A percentile compares a stretch with the other conserved stretches of the same genome.
Evolutionary conservation across 2,888 invertebrate species (phyloP).

Genomic region (Ctena decussata): DNA sequence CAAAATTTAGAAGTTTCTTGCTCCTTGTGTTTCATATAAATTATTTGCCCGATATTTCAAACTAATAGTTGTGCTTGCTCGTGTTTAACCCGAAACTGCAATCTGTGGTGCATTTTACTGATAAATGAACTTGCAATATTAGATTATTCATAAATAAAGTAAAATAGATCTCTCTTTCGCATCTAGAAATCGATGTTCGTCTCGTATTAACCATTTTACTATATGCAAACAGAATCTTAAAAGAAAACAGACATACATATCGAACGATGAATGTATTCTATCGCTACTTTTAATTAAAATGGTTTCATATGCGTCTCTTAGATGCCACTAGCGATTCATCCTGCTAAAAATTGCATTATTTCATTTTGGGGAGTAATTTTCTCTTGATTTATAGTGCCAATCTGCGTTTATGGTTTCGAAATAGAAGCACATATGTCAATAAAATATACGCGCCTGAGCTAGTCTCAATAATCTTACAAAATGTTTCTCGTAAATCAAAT

Average conservation of each 20-base stretch:
- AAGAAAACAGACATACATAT: not conserved
- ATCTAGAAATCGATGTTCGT: no score
- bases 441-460: not conserved
- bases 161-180: no score
- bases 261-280: not conserved
- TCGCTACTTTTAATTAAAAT: not conserved
- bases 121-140: no score
- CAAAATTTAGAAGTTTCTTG: no score
- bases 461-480: not conserved
- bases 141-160: no score
- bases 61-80: no score
- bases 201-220: no score
- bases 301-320: not conserved
- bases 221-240: not conserved
- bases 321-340: not conserved
- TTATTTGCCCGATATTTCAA: no score
- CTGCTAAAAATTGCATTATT: not conserved
- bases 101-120: no score
- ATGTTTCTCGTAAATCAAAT: not conserved
- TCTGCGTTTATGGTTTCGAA: not conserved
- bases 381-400: not conserved
- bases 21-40: no score
- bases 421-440: constrained; percentile 11
- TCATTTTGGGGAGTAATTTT: not conserved
- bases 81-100: no score